Evolutionary conservation across 92 coral and sea anemone genomes (phyloP).

Genomic region (Epizoanthus scotinus): DNA sequence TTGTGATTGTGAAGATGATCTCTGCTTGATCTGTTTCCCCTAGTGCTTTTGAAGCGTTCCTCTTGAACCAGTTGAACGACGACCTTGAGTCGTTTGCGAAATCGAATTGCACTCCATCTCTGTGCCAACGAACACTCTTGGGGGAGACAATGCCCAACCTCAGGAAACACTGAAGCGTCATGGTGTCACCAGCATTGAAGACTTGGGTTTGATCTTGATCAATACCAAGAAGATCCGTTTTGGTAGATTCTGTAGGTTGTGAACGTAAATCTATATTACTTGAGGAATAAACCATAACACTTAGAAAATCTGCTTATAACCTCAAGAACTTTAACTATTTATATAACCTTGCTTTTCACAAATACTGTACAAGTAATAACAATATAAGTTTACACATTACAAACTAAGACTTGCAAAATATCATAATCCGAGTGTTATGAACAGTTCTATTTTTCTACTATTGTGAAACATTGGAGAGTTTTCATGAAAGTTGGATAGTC

Average conservation of each 20-base stretch:
- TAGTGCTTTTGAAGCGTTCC: not conserved
- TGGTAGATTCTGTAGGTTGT: not conserved
- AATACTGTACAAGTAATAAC: too few relatives aligned
- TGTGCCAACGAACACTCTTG: not conserved
- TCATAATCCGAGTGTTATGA: too few relatives aligned
- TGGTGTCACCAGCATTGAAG: constrained; percentile 12
- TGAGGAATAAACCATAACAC: too few relatives aligned
- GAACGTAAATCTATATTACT: too few relatives aligned
- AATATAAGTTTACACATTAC: too few relatives aligned
- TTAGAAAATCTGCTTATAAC: too few relatives aligned
- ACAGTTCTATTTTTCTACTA: too few relatives aligned
- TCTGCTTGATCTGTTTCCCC: constrained; percentile 8
- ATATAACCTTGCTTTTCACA: too few relatives aligned
- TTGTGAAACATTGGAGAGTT: too few relatives aligned
- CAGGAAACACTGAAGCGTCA: constrained; percentile 14
- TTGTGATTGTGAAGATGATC: not conserved
- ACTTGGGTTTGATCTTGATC: not conserved
- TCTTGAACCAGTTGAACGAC: not conserved
- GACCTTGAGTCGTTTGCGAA: not conserved
- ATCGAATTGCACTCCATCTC: not conserved
- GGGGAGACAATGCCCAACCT: not conserved
- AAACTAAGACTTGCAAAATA: too few relatives aligned
- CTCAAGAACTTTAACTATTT: too few relatives aligned
- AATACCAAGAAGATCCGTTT: constrained; percentile 16
- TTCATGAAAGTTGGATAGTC: too few relatives aligned